Conservation (phyloP, 2,113 vertebrate genomes). For the Varanus komodoensis region DNA sequence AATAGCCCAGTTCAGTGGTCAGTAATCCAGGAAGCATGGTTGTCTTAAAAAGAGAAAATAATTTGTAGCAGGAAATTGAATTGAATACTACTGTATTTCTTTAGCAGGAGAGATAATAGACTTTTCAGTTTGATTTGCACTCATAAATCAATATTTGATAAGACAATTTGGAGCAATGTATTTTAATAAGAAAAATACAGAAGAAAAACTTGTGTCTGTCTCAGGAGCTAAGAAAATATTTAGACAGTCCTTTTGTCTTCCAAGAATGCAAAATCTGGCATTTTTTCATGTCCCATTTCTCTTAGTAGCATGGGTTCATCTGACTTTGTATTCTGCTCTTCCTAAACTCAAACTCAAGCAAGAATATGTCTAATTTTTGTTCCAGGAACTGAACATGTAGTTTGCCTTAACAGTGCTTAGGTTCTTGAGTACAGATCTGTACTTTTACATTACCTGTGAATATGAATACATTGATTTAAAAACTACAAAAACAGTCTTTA, state of each 20-base stretch:
- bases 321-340: background rate
- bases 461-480: background rate
- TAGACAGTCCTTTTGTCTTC: background rate
- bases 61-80: background rate
- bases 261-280: background rate
- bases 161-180: background rate
- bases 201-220: too few relatives aligned
- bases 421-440: too few relatives aligned
- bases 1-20: background rate
- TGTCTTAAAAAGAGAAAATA: background rate
- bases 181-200: background rate
- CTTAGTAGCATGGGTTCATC: too few relatives aligned
- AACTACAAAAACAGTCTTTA: background rate
- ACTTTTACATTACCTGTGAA: background rate
- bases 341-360: background rate
- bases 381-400: background rate
- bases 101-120: background rate
- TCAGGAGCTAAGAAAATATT: background rate
- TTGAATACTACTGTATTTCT: background rate
- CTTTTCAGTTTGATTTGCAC: background rate
- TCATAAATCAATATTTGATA: constrained; percentile 1
- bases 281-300: background rate
- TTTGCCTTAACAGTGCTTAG: background rate
- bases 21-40: background rate
- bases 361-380: background rate